Evolutionary conservation across 2,888 invertebrate species (phyloP), one percentile per base, ranked within the genome.

Genomic region (Laspeyria flexula): DNA sequence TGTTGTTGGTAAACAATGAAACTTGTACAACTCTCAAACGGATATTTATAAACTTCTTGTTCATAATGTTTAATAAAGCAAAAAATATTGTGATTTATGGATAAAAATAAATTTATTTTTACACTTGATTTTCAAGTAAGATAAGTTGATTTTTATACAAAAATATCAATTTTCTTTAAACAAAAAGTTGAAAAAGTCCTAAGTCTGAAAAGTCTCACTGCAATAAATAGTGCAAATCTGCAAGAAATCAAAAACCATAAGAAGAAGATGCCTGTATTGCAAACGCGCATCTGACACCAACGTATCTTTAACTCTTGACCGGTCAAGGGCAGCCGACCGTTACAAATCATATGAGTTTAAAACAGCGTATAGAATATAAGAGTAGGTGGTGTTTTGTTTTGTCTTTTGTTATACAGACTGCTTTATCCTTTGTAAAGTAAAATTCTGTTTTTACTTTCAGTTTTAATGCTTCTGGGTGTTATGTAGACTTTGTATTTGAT

Each of bases 1-100:
- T 61, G 55, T 29, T 45, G 55, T 33, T 59, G 39, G 37, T 47
- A 50, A 47, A 16, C 50, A 38, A 45, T 21, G 31, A 16, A 38
- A 37, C 37, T 35, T 4, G 29, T 34, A 35, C 12, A 7, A 30
- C 35, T 30, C 3, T 21, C 10, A 15, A 7, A 12, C 9, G 18
- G 30, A 29, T 37, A 37, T n/a, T 18, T 5, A 13, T 2, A 21
- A 21, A 21, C 5, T 5, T n/a, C n/a, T n/a, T n/a, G n/a, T n/a
- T n/a, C n/a, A n/a, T 21, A 21, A 21, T 3, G 3, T 21, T 21
- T 21, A 21, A 21, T 21, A 21, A 21, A 21, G 5, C n/a, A 21
- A 21, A 21, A 21, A 21, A 21, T 21, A 21, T 21, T 21, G 5
- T n/a, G n/a, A n/a, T n/a, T n/a, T n/a, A n/a, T n/a, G n/a, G n/a